Evolutionary conservation across 2,113 vertebrate genomes (phyloP), one percentile per base, ranked within the genome.

Genomic region (Miniopterus natalensis): DNA sequence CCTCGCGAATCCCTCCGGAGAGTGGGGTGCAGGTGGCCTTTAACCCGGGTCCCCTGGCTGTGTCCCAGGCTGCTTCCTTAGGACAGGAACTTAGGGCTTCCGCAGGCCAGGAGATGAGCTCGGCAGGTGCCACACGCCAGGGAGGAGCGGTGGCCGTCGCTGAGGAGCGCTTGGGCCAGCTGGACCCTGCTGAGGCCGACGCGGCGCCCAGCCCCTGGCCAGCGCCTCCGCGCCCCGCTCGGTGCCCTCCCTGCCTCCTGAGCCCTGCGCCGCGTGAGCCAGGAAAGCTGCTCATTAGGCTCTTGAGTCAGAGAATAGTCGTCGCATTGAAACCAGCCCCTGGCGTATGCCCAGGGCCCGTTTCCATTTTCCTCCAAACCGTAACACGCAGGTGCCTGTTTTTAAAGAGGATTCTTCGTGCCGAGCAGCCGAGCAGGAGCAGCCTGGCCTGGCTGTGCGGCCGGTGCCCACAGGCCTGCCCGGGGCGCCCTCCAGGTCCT

Each of bases 51-150:
- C 14, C 21, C 63, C 27, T 21, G 75, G 20, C 36, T 61, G 70
- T 47, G 74, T 57, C 45, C 8, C 55, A 36, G n/a, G 17, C 6
- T 17, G n/a, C 59, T 36, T 47, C 59, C 40, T 71, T 27, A 27
- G 55, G 25, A 49, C 61, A 18, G 36, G 29, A 6, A 42, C 29
- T 36, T 36, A 36, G 36, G 36, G 36, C 36, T 79, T 79, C 27
- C 17, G 1, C 0, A 0, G 27, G 14, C 66, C 55, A 11, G 47
- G 47, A 29, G 10, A 13, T 3, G 5, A 2, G 6, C 83, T 73
- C 84, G 8, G 15, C 29, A 2, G 27, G 23, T 13, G 27, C 29
- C 6, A 0, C 6, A 4, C 20, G 29, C 71, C 79, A 2, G 7
- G 27, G 1, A 59, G 45, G 6, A 45, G 14, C 14, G 3, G 10